These are phyloP conservation scores for Trogon melanurus DNA, from an alignment of 2,113 vertebrate genomes.

Conservation along the genomic window DNA sequence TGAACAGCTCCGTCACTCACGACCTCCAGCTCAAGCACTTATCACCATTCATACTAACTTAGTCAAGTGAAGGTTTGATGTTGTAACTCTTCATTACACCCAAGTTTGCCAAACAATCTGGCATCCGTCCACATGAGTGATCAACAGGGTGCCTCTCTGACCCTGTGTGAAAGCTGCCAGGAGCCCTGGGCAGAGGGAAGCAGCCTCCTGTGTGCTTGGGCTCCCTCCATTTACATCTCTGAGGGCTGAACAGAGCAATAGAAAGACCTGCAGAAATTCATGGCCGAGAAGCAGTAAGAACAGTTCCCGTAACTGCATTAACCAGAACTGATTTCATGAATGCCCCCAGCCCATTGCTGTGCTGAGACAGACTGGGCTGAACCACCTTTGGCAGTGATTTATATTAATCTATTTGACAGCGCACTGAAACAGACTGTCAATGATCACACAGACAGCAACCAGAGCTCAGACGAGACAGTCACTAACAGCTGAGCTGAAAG, in stretches of 20 bases:
- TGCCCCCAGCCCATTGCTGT: background rate
- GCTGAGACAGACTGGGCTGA: background rate
- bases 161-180: background rate
- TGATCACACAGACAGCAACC: background rate
- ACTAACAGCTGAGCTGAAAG: background rate
- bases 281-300: background rate
- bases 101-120: background rate
- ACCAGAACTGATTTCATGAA: background rate
- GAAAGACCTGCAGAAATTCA: background rate
- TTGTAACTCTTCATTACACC: background rate
- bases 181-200: background rate
- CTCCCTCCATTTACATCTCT: background rate
- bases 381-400: background rate
- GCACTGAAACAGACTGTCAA: background rate
- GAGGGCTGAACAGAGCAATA: background rate
- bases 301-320: background rate
- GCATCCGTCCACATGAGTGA: background rate
- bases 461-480: background rate
- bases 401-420: background rate
- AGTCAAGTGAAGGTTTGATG: background rate
- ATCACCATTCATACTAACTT: background rate
- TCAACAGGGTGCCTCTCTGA: background rate
- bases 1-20: background rate
- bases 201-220: fast-evolving
- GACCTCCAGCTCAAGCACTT: background rate